Evolutionary conservation across 2,888 invertebrate species (phyloP), one percentile per base, ranked within the genome.

Genomic region (Cyclophora albipunctata): DNA sequence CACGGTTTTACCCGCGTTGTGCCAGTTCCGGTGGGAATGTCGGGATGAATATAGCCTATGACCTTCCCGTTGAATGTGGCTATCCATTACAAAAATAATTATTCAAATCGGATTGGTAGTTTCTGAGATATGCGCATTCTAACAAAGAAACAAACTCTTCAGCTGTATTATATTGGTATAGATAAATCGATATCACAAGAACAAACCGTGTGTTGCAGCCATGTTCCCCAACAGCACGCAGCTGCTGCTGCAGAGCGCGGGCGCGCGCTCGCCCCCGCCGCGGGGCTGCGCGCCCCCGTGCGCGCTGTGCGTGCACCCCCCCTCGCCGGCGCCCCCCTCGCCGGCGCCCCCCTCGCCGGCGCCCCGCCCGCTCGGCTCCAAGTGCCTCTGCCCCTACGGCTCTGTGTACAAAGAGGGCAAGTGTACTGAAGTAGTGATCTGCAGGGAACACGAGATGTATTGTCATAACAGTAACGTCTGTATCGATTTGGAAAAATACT

Each of bases 251-350:
- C 75, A 68, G 63, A 20, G 20, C 20, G 20, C 20, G 20, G 20
- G 20, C 20, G 20, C 20, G 20, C 20, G 20, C 20, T 20, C 20
- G 20, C 20, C 20, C 20, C 20, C 20, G 20, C 20, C 20, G 20
- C 20, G 20, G 20, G 20, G 20, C 20, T 20, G 20, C 20, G 20
- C 20, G 92, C 42, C 91, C 91, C 1, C 96, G 96, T 66, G 92
- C 93, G 93, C 95, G 70, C 77, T 95, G 5, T 96, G 96, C 67
- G 90, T 94, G 2, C 89, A 92, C 70, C 58, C 3, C 49, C 74
- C 42, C 72, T 71, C 43, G 46, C 45, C 3, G 53, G 49, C 7
- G 60, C 40, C 60, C 4, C 58, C 42, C 72, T 71, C 43, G 46
- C 45, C 3, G 53, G 49, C 7, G 60, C 58, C 3, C 49, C 74